Conservation (phyloP, 1,140 invertebrate species). For the Melanaphis sacchari region DNA sequence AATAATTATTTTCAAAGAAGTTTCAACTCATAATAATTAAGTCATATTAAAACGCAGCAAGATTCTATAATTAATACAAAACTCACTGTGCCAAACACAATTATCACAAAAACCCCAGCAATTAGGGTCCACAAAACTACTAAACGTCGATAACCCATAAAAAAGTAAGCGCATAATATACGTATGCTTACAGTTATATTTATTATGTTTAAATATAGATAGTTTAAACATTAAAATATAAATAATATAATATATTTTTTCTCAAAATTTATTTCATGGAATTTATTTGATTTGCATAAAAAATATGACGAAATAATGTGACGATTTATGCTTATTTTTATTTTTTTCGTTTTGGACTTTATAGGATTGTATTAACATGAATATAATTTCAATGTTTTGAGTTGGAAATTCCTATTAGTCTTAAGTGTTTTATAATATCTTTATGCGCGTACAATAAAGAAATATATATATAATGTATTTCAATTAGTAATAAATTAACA, state of each 20-base stretch:
- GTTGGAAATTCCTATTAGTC: too few species aligned
- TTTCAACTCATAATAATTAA: slow-evolving; percentile 49
- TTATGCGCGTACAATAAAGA: too few species aligned
- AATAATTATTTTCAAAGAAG: slow-evolving; percentile 36
- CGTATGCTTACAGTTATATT: background rate
- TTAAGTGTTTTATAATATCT: too few species aligned
- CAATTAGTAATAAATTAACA: background rate
- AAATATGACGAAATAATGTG: background rate
- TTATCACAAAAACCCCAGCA: slow-evolving; percentile 9
- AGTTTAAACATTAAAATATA: background rate
- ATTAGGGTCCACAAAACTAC: slow-evolving; percentile 8
- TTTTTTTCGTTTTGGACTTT: background rate
- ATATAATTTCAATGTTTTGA: too few species aligned
- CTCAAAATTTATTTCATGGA: background rate
- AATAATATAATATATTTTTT: background rate
- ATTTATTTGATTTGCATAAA: background rate
- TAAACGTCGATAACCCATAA: background rate
- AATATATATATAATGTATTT: background rate
- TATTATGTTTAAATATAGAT: background rate
- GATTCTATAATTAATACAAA: slow-evolving; percentile 44
- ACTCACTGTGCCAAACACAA: slow-evolving; percentile 47
- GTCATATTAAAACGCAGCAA: slow-evolving; percentile 39
- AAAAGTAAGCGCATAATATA: background rate
- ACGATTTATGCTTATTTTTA: background rate
- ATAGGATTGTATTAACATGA: too few species aligned